phyloP scores from a whole-genome alignment of 2,888 invertebrate species.

The Diploptera punctata region DNA sequence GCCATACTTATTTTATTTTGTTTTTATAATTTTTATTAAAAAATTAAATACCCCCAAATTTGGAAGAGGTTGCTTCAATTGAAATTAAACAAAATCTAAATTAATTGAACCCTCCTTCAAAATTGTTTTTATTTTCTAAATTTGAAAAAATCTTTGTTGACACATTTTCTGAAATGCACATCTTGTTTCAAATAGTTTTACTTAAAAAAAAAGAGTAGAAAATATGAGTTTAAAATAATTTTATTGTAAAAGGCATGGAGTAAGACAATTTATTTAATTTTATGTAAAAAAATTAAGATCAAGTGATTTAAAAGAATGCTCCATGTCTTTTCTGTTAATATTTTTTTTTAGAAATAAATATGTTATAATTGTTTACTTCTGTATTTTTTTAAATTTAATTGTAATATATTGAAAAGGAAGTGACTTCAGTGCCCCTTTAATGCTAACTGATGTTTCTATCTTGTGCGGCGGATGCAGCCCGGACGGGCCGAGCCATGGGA shows the following conservation, averaged over 20 bases:
- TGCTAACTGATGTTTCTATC: conserved; percentile 53
- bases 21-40: conserved; percentile 10
- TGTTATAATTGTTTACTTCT: conserved; percentile 24
- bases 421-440: conserved; percentile 54
- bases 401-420: conserved; percentile 28
- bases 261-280: too few relatives aligned
- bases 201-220: conserved; percentile 8
- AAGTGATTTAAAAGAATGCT: conserved; percentile 20
- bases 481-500: conserved; percentile 40
- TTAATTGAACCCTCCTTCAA: too few relatives aligned
- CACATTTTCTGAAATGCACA: conserved; percentile 70
- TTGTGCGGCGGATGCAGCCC: conserved; percentile 45
- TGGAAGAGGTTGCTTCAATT: not conserved
- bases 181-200: conserved; percentile 23
- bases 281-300: too few relatives aligned
- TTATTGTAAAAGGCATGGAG: conserved; percentile 29
- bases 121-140: conserved; percentile 22
- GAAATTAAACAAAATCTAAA: not conserved
- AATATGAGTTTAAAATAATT: not conserved
- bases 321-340: conserved; percentile 20
- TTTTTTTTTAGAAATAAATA: not conserved
- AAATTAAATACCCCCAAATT: not conserved
- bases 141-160: conserved; percentile 57
- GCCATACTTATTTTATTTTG: conserved; percentile 21
- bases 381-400: conserved; percentile 41